Percentiles rank a stretch among this genome's conserved stretches.
Conservation (phyloP, 1,140 invertebrate species). For the Lamellibrachia luymesi region DNA sequence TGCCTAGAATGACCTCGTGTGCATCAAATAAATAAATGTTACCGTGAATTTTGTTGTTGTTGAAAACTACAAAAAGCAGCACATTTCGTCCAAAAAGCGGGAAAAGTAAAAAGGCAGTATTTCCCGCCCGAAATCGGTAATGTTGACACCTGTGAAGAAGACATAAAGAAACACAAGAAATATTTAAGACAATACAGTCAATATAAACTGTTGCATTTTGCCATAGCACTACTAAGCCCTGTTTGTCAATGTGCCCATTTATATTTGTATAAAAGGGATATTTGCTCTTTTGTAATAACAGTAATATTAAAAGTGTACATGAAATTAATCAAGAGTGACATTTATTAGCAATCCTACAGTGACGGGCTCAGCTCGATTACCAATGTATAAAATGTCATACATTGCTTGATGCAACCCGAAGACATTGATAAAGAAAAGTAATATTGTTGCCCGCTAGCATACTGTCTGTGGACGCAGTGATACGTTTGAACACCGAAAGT, state of each 20-base stretch:
- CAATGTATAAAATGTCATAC: not conserved
- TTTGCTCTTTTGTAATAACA: not conserved
- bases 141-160: no score
- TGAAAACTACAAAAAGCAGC: no score
- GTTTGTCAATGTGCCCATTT: not conserved
- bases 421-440: not conserved
- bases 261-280: not conserved
- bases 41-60: no score
- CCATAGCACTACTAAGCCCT: not conserved
- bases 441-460: not conserved
- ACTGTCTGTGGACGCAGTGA: not conserved
- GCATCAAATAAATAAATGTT: no score
- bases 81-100: no score
- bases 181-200: no score
- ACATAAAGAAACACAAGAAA: no score
- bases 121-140: no score
- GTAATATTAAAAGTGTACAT: no score
- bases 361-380: no score
- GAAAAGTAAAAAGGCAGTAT: no score
- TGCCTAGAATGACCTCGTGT: no score
- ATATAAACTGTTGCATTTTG: not conserved
- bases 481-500: not conserved
- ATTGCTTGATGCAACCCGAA: not conserved
- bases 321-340: not conserved
- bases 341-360: not conserved